Evolutionary conservation across 2,113 vertebrate species (phyloP).

Genomic region (Anguilla japonica): DNA sequence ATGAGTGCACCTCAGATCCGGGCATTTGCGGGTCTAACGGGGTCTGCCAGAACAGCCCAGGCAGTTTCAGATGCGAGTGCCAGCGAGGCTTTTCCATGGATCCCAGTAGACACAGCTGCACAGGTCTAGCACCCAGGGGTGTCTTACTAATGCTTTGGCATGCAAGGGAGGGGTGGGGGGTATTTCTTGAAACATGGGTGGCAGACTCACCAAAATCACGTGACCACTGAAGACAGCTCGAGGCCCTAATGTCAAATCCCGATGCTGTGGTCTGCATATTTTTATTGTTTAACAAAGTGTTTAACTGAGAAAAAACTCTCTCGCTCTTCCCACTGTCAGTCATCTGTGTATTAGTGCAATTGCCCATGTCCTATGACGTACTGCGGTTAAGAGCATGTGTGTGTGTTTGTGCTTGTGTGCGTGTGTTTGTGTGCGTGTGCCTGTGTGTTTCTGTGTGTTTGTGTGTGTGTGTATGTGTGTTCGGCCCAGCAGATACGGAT

Average conservation of each 20-base stretch:
- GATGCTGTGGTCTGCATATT: not conserved
- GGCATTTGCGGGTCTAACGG: slow-evolving; percentile 88
- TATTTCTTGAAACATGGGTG: not conserved
- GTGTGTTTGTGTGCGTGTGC: no score
- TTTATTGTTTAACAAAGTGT: not conserved
- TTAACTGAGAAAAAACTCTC: no score
- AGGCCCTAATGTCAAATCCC: no score
- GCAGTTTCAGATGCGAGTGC: slow-evolving; percentile 95
- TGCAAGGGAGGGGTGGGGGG: no score
- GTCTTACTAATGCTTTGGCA: not conserved
- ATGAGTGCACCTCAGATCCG: slow-evolving; percentile 87
- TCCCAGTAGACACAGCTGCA: slow-evolving; percentile 61
- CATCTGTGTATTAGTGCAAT: not conserved
- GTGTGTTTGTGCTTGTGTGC: not conserved
- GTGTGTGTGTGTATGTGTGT: not conserved
- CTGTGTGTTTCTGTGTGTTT: no score
- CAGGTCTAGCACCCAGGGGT: not conserved
- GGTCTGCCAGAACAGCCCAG: slow-evolving; percentile 92
- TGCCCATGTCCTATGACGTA: not conserved
- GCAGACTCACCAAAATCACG: not conserved
- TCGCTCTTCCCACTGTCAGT: not conserved
- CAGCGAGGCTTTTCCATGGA: slow-evolving; percentile 90
- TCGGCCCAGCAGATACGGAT: slow-evolving; percentile 79
- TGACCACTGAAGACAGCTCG: not conserved
- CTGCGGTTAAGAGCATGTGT: not conserved